These are phyloP conservation scores for Orientallactaga bullata DNA, from an alignment of 2,113 vertebrate genomes.

Conservation along the genomic window DNA sequence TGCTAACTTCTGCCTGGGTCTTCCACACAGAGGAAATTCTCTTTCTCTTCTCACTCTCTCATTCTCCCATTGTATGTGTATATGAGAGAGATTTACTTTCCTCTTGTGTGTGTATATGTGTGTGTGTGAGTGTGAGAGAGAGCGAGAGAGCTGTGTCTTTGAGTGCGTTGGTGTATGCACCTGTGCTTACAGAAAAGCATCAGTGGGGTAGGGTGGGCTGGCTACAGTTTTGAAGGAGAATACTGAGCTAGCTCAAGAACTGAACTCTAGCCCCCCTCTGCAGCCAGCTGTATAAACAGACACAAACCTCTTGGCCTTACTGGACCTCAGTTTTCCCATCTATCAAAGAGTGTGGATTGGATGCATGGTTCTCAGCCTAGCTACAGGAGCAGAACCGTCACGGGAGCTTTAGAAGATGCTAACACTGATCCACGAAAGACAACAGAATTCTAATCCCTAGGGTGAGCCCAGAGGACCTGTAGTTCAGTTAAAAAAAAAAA, in stretches of 20 bases:
- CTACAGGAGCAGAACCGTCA: neutral
- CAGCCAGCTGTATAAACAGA: neutral
- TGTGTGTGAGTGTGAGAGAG: no score
- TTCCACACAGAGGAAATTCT: neutral
- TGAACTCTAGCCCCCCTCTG: neutral
- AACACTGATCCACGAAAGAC: neutral
- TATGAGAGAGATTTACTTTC: no score
- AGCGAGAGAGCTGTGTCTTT: neutral
- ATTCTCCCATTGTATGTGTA: neutral
- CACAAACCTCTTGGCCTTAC: neutral
- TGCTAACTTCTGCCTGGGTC: slow-evolving; percentile 21
- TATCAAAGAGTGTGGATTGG: neutral
- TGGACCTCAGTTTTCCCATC: slow-evolving; percentile 36
- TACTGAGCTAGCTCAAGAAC: neutral
- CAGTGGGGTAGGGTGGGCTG: neutral
- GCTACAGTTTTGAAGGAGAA: slow-evolving; percentile 14
- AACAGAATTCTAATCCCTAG: neutral
- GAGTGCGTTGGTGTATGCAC: neutral
- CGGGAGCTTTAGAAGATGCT: neutral
- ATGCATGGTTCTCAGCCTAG: neutral
- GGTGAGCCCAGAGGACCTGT: neutral
- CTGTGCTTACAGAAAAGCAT: neutral
- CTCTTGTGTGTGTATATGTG: neutral
- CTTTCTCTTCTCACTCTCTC: neutral
- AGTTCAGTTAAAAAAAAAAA: neutral